Base-by-base conservation (phyloP, 2,113 vertebrate genomes). In the Cynoglossus semilaevis region DNA sequence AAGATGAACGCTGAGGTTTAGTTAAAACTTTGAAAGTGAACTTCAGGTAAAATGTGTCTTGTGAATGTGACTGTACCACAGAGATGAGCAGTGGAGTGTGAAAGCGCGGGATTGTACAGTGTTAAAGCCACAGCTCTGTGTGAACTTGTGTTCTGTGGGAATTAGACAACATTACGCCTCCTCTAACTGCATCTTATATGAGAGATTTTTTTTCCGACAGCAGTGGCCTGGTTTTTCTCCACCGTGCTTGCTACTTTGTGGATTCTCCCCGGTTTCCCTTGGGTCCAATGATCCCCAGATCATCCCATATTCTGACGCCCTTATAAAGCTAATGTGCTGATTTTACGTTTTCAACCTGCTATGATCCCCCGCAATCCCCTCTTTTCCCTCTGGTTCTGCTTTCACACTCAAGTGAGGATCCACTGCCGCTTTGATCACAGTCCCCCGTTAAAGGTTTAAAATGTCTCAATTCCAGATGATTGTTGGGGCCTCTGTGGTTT, bases 401-500 rank as follows among this genome's bases (percentile, higher is more conserved):
- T 80, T 86, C 84, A 48, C 74, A 86, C 81, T 85, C 74, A 77
- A 84, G 84, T 71, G 83, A 84, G 85, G 76, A 89, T 87, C 78
- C 63, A 42, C 67, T 22, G 77, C 57, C 51, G 83, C 90, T 91
- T 91, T 90, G 88, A 91, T 91, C 82, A 79, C 79, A 78, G 87
- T 90, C 89, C 88, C 89, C 88, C 74, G 85, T 86, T 88, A 87
- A 88, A 84, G 87, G 85, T 85, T 88, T 90, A 89, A 88, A 91
- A 91, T 58, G 88, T 91, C 90, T 91, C 89, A 91, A 90, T 90
- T 90, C 88, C 84, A 81, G 79, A 85, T 77, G 80, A 89, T 89
- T 83, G 84, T 84, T 82, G 80, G 79, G 82, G 83, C 85, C 84
- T 87, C 73, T 58, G 85, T 63, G 82, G 74, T 87, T 84, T 87